Conservation (phyloP, 2,888 invertebrate genomes). For the Lymantria monacha region DNA sequence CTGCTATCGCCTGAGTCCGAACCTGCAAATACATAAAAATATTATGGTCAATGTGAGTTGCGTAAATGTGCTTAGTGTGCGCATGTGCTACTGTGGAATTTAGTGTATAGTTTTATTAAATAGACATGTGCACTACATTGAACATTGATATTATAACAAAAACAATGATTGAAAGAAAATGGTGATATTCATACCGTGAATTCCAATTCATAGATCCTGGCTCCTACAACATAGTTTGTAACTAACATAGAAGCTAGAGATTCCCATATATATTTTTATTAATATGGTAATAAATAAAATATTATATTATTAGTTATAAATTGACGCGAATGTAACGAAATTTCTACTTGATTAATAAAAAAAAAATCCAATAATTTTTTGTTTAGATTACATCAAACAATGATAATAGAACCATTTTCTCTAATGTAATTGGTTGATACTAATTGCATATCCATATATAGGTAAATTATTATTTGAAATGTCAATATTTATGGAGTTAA, state of each 20-base stretch:
- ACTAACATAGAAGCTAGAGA: no score
- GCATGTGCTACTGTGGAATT: conserved; percentile 13
- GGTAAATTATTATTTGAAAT: no score
- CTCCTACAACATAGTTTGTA: no score
- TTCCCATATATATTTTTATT: no score
- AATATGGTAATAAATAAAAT: no score
- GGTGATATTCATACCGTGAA: conserved; percentile 8
- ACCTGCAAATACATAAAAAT: conserved; percentile 38
- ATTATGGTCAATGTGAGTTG: conserved; percentile 27
- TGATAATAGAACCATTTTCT: no score
- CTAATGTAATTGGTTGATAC: no score
- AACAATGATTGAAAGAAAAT: conserved; percentile 24
- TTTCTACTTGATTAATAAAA: no score
- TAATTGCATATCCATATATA: no score
- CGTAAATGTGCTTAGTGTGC: conserved; percentile 13
- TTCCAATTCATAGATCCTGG: conserved; percentile 10
- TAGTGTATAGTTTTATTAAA: conserved; percentile 14
- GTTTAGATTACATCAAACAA: no score
- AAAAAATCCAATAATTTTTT: no score
- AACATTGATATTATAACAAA: conserved; percentile 18
- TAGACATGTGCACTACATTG: conserved; percentile 30
- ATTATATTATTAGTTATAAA: background rate
- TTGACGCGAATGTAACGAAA: background rate
- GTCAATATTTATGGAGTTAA: conserved; percentile 25
- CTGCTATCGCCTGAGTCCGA: conserved; percentile 42